Percentiles rank a stretch among this genome's conserved stretches.
phyloP scores from a whole-genome alignment of 2,888 invertebrate species.

The Sclerodermus sp. region DNA sequence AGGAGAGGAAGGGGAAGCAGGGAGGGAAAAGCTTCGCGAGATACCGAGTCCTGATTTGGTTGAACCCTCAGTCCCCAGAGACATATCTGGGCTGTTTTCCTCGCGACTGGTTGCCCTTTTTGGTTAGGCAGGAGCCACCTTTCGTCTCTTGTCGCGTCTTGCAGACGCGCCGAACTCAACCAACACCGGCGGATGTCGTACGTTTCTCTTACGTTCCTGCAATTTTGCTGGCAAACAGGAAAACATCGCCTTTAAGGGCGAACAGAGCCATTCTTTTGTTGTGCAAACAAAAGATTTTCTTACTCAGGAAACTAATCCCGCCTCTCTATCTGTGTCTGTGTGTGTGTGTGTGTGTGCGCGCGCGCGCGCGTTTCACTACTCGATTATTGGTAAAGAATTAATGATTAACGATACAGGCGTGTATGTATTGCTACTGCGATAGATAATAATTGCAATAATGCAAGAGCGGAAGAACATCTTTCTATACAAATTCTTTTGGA shows the following conservation, averaged over 20 bases:
- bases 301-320: no score
- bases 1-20: background rate
- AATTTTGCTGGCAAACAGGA: conserved; percentile 27
- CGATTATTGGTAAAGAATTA: no score
- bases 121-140: conserved; percentile 42
- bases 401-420: no score
- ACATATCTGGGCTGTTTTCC: conserved; percentile 54
- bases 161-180: no score
- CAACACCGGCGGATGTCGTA: conserved; percentile 1
- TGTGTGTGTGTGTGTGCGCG: no score
- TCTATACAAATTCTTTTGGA: no score
- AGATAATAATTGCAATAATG: no score
- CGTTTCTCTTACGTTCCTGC: conserved; percentile 6
- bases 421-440: no score
- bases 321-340: no score
- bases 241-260: conserved; percentile 29
- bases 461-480: no score
- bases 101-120: conserved; percentile 45
- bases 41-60: conserved; percentile 43
- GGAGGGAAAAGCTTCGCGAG: conserved; percentile 20
- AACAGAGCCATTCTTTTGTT: conserved; percentile 22
- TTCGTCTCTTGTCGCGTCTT: conserved; percentile 17
- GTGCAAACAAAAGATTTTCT: conserved; percentile 5
- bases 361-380: no score
- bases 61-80: conserved; percentile 40